Conservation (phyloP, 2,113 vertebrate species). For the Bubo scandiacus region DNA sequence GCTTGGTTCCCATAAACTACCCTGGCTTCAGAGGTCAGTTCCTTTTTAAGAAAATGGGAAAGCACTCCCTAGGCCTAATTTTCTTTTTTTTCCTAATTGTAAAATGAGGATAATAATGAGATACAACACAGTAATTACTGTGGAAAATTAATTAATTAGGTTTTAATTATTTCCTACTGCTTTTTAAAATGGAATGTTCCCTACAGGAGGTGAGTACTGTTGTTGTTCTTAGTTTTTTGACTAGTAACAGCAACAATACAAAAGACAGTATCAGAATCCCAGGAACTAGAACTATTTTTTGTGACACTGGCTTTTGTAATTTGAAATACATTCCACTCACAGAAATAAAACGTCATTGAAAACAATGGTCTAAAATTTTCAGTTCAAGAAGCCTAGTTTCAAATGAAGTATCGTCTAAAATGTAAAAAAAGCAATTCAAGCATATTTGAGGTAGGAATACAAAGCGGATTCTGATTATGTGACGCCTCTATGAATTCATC, state of each 20-base stretch:
- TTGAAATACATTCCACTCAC: background rate
- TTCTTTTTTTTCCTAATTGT: background rate
- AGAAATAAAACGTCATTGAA: slow-evolving; percentile 1
- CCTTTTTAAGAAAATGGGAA: background rate
- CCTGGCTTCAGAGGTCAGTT: background rate
- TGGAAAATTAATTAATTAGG: background rate
- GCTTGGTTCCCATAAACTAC: background rate
- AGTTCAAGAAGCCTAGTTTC: background rate
- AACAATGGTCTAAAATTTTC: background rate
- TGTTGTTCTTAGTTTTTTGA: background rate
- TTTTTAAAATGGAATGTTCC: background rate
- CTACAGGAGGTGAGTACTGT: background rate
- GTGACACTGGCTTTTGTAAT: background rate
- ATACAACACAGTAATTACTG: background rate
- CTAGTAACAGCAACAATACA: background rate
- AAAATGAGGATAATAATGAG: background rate
- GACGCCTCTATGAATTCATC: background rate
- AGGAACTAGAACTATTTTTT: background rate
- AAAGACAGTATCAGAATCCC: background rate
- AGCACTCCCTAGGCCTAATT: background rate
- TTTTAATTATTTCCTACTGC: background rate
- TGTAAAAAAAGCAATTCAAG: background rate
- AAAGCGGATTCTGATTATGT: background rate
- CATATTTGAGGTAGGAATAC: background rate
- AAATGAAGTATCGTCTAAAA: background rate